Base-by-base conservation (phyloP, 2,797 vertebrate genomes). In the Calcarius lapponicus region DNA sequence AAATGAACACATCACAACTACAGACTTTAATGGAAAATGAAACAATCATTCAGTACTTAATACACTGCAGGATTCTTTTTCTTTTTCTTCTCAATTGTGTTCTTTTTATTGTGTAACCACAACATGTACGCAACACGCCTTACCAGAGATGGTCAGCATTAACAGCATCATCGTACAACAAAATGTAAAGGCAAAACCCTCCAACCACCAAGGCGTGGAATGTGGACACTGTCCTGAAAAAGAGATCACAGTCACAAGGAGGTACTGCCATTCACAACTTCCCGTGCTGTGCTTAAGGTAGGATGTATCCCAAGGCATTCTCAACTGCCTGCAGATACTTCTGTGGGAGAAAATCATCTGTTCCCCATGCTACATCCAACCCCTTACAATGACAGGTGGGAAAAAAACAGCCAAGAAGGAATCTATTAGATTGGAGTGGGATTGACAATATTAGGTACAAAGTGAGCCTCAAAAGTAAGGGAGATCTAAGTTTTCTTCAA, bases 181-280 rank as follows among this genome's bases (percentile, higher is more conserved):
- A 97, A 97, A 99, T 98, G 97, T 98, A 98, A 11, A 99, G 97
- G 97, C 99, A 99, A 96, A 99, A 99, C 71, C 98, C 92, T 94
- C 99, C 99, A 86, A 99, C 99, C 96, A 99, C 91, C 96, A 99
- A 97, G 45, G 99, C 99, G 1, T 99, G 99, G 97, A 99, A 98
- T 5, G 99, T 99, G 62, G 99, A 99, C 92, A 98, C 99, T 14
- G 99, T 99, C 98, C 99, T 99, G 97, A 67, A 98, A 97, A 50
- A 80, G 93, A 97, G 93, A 80, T 13, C 92, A 90, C 79, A 96
- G 72, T 95, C 86, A 96, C 84, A 47, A 67, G 54, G 40, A 72
- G 45, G 48, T 40, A 62, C 45, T n/a, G 84, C 53, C 61, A 65
- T 25, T 82, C 56, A 54, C 29, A 69, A 4, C 31, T 31, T 70